Evolutionary conservation across 2,888 invertebrate genomes (phyloP), one percentile per base, ranked within the genome.

Genomic region (Agriopis aurantiaria): DNA sequence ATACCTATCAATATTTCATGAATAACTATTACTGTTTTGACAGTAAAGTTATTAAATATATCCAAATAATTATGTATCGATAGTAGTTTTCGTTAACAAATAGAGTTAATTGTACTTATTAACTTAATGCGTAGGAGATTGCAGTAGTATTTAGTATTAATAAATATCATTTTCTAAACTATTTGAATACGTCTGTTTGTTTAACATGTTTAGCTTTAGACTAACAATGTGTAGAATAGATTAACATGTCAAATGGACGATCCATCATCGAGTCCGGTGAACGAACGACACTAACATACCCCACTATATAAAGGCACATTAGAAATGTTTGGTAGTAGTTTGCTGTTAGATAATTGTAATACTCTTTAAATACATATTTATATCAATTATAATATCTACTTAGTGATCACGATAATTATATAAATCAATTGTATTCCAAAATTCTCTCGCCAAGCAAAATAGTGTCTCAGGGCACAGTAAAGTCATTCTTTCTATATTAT

Each of bases 161-260:
- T 94, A 94, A 94, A 94, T 86, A 87, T 91, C 89, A 91, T 92
- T 92, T 92, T 92, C 86, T 91, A 88, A 91, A 93, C 90, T 91
- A 91, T 89, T 91, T 89, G 85, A 91, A 91, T 86, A 87, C 85
- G 93, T 93, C 90, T 94, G 93, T 93, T 93, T 94, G 92, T 93
- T 93, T 94, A 94, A 94, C 94, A 94, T 94, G 93, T 93, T 91
- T 93, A 94, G 94, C 85, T 81, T 83, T 93, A 94, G 93, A 93
- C 92, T 94, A 93, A 94, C 93, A 91, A 88, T 89, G 85, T 88
- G 91, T 94, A 94, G 94, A 90, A 84, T 93, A 93, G 92, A 89
- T 90, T 92, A 93, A 92, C 91, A 88, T 86, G 83, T 83, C 83
- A 82, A 85, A 84, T 84, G 82, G 82, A 84, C 81, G 80, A 80